Evolutionary conservation across 53 echinoderm and acorn worm genomes (phyloP).

Genomic region (Actinopyga echinites): DNA sequence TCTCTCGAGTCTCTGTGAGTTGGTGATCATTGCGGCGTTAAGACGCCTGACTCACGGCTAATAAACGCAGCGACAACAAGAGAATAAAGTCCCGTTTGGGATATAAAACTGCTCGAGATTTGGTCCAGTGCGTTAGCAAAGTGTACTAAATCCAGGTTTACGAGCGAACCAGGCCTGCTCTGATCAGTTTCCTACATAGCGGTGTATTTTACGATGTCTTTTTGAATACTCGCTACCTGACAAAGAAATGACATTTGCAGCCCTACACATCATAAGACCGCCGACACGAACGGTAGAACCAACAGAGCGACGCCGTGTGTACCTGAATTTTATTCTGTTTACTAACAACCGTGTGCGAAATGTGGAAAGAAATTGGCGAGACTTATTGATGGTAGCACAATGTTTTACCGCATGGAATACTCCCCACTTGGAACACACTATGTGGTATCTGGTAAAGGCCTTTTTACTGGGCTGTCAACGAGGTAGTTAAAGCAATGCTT

Average conservation of each 20-base stretch:
- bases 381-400: not conserved
- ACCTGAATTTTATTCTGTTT: conserved; percentile 27
- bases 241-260: conserved; percentile 31
- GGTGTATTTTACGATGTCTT: conserved; percentile 23
- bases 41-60: conserved; percentile 35
- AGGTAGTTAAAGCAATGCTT: not conserved
- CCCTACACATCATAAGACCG: not conserved
- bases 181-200: not conserved
- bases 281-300: not conserved
- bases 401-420: conserved; percentile 7
- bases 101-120: conserved; percentile 32
- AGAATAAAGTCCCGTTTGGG: conserved; percentile 37
- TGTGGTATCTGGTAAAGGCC: not conserved
- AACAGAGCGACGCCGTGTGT: conserved; percentile 31
- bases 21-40: conserved; percentile 6
- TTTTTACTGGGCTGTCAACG: not conserved
- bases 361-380: not conserved
- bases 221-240: conserved; percentile 14
- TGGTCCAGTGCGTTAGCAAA: conserved; percentile 21
- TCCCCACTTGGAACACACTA: conserved; percentile 5
- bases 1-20: conserved; percentile 17
- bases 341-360: conserved; percentile 11
- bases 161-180: conserved; percentile 14
- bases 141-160: conserved; percentile 30
- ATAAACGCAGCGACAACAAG: conserved; percentile 32